These are phyloP conservation scores for Marronus borbonicus DNA, from an alignment of 2,888 invertebrate genomes.

Conservation along the genomic window DNA sequence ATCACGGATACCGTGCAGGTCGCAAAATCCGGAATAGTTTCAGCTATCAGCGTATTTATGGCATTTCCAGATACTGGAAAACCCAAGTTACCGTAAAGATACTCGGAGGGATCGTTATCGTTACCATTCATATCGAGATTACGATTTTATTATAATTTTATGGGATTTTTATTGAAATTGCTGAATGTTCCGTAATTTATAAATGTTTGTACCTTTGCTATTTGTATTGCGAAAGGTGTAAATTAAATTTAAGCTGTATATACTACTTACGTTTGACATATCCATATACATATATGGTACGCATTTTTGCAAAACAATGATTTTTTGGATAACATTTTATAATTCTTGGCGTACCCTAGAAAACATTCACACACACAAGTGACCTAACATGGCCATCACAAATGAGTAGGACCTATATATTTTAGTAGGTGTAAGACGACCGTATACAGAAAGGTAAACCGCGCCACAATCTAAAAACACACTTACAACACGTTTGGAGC, in stretches of 20 bases:
- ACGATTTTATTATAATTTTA: constrained; percentile 53
- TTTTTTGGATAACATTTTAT: too few species aligned
- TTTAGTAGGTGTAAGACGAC: constrained; percentile 41
- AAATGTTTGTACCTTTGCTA: constrained; percentile 25
- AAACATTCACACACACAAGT: not conserved
- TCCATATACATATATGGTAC: too few species aligned
- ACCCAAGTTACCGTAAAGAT: constrained; percentile 36
- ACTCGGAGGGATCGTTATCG: constrained; percentile 48
- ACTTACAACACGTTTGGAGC: constrained; percentile 45
- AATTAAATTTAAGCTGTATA: not conserved
- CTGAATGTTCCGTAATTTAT: constrained; percentile 47
- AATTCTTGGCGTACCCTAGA: too few species aligned
- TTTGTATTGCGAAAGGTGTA: constrained; percentile 46
- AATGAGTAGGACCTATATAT: constrained; percentile 28
- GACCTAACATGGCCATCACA: not conserved
- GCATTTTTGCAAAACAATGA: too few species aligned
- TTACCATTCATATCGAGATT: constrained; percentile 48
- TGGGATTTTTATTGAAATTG: constrained; percentile 51
- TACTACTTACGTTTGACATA: too few species aligned
- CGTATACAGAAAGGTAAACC: constrained; percentile 41
- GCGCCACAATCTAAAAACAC: constrained; percentile 42
- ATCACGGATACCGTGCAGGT: constrained; percentile 17
- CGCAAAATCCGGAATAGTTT: constrained; percentile 43
- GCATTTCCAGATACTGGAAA: constrained; percentile 39
- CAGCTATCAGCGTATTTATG: constrained; percentile 32